A percentile compares a stretch with the other conserved stretches of the same genome.
These are phyloP conservation scores for Trematomus bernacchii DNA, from an alignment of 2,797 vertebrate genomes.

Conservation along the genomic window DNA sequence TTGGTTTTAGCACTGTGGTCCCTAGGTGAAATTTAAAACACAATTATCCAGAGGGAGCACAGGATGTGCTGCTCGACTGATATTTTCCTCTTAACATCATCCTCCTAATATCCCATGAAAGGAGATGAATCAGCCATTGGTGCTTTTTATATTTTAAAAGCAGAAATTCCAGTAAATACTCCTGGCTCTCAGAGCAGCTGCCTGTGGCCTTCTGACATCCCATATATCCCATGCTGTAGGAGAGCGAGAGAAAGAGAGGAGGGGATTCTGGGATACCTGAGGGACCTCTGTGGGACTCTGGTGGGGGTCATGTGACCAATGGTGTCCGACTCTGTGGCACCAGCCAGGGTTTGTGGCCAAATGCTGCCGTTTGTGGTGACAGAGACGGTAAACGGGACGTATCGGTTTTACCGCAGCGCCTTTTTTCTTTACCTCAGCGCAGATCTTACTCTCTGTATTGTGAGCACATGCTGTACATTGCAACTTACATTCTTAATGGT, in stretches of 20 bases:
- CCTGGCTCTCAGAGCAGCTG: constrained; percentile 64
- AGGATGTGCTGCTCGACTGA: constrained; percentile 45
- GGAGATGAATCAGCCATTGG: constrained; percentile 55
- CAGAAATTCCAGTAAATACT: constrained; percentile 74
- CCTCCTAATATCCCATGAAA: constrained; percentile 48
- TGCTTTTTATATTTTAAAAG: constrained; percentile 72
- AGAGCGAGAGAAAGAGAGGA: constrained; percentile 29
- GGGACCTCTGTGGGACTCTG: constrained; percentile 70
- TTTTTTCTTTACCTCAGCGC: constrained; percentile 52
- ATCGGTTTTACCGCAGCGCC: constrained; percentile 67
- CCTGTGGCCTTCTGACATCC: constrained; percentile 67
- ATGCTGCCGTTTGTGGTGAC: constrained; percentile 73
- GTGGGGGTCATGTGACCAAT: constrained; percentile 77
- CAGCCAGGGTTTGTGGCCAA: constrained; percentile 76
- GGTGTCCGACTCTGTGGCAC: constrained; percentile 79
- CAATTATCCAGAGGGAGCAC: constrained; percentile 13
- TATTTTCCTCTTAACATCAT: constrained; percentile 52
- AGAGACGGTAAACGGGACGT: constrained; percentile 69
- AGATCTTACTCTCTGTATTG: constrained; percentile 26
- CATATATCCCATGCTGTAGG: constrained; percentile 67
- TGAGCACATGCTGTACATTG: constrained; percentile 12
- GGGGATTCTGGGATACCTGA: constrained; percentile 68
- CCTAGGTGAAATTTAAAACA: constrained; percentile 47
- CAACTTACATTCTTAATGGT: constrained; percentile 13
- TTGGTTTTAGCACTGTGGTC: constrained; percentile 11